Evolutionary conservation across 2,797 vertebrate genomes (phyloP).

Genomic region (Pristis pectinata): DNA sequence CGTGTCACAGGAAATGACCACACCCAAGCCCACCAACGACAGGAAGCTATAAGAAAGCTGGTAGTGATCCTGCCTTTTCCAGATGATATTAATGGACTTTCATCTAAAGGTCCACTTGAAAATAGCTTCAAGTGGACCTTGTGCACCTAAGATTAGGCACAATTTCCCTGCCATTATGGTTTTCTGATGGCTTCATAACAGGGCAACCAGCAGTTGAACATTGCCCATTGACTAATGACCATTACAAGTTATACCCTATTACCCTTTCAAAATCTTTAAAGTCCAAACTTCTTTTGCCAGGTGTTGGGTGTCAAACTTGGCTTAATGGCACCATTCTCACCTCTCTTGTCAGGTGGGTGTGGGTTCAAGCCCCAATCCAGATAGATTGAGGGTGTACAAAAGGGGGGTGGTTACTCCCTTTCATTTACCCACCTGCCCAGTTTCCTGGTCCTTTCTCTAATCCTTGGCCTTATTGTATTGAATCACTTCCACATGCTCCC

Average conservation of each 20-base stretch:
- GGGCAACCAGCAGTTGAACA: neutral
- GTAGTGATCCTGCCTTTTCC: neutral
- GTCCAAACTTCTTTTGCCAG: too few species aligned
- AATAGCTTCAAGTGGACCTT: neutral
- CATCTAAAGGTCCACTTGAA: neutral
- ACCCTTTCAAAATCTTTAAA: neutral
- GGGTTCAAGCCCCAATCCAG: neutral
- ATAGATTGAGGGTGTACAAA: too few species aligned
- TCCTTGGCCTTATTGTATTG: too few species aligned
- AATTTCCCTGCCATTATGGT: neutral
- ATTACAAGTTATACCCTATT: neutral
- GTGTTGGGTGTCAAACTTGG: neutral
- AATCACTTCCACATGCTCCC: too few species aligned
- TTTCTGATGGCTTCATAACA: neutral
- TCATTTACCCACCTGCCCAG: too few species aligned
- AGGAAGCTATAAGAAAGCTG: neutral
- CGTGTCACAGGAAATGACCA: neutral
- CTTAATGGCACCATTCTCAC: neutral
- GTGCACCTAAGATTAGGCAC: too few species aligned
- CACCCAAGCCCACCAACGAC: neutral
- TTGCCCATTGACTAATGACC: neutral
- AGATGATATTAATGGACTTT: neutral
- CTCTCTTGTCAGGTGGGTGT: neutral
- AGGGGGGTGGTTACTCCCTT: neutral
- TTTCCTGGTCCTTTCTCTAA: neutral